phyloP scores from a whole-genome alignment of 2,113 vertebrate species.

The Bubo scandiacus region DNA sequence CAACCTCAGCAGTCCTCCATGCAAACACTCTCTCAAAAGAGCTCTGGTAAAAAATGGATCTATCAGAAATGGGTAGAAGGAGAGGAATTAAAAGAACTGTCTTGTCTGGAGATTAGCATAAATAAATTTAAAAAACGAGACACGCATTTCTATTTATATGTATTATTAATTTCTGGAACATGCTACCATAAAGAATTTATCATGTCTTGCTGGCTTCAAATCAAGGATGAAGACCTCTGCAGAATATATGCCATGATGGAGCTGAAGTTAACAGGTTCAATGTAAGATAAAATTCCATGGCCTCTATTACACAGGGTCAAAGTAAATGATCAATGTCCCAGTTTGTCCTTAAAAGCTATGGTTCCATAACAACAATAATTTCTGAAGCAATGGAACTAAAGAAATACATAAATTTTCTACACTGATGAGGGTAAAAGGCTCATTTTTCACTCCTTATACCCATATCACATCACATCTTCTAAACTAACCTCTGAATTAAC shows the following conservation, averaged over 20 bases:
- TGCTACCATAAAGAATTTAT: not conserved
- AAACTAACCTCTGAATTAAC: not conserved
- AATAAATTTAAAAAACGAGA: not conserved
- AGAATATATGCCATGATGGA: not conserved
- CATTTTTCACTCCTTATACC: not conserved
- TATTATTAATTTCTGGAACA: not conserved
- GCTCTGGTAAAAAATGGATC: not conserved
- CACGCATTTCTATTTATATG: rapidly evolving
- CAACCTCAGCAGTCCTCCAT: not conserved
- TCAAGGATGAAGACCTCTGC: not conserved
- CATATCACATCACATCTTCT: not conserved
- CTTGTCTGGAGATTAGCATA: not conserved
- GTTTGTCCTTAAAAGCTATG: not conserved
- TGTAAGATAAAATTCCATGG: not conserved
- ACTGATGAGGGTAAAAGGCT: not conserved
- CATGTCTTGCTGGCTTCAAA: not conserved
- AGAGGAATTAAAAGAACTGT: not conserved
- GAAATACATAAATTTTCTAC: not conserved
- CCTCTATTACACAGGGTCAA: not conserved
- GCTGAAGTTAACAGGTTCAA: not conserved
- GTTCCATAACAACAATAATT: not conserved
- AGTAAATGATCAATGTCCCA: not conserved
- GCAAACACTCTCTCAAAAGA: not conserved
- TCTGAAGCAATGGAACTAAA: not conserved
- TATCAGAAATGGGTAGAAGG: not conserved